Evolutionary conservation across 2,797 vertebrate species (phyloP).

Genomic region (Parotocinclus haroldoi): DNA sequence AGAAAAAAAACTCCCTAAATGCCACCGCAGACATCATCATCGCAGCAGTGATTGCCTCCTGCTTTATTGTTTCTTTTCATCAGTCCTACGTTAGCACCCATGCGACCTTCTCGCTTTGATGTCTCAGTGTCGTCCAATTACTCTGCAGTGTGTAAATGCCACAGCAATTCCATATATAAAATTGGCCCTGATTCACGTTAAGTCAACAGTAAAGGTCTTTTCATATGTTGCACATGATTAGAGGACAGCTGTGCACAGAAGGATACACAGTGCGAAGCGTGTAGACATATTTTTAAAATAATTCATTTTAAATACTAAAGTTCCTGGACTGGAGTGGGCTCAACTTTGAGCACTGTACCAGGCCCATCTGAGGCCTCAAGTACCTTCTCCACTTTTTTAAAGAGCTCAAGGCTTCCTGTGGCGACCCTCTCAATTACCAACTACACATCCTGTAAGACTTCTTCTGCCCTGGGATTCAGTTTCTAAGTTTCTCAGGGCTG

Average conservation of each 20-base stretch:
- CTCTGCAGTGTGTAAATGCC: slow-evolving; percentile 26
- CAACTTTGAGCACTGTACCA: no score
- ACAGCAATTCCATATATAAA: slow-evolving; percentile 29
- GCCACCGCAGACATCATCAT: background rate
- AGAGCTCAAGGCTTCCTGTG: no score
- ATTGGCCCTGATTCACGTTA: slow-evolving; percentile 16
- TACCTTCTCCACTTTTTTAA: no score
- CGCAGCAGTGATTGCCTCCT: background rate
- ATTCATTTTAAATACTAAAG: no score
- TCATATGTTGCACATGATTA: slow-evolving; percentile 2
- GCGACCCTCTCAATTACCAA: no score
- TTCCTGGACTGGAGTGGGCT: no score
- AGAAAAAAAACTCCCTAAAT: no score
- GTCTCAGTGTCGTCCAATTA: slow-evolving; percentile 30
- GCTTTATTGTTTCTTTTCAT: background rate
- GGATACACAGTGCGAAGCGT: background rate
- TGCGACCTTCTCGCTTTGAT: slow-evolving; percentile 7
- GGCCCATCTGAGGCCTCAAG: no score
- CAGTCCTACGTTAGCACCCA: background rate
- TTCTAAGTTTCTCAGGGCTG: no score
- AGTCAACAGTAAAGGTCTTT: slow-evolving; percentile 2
- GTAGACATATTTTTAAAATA: background rate
- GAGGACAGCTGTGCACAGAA: background rate
- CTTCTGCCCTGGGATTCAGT: no score
- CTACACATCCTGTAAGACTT: no score